Base-by-base conservation (phyloP, 2,797 vertebrate genomes). In the Kryptopterus vitreolus region DNA sequence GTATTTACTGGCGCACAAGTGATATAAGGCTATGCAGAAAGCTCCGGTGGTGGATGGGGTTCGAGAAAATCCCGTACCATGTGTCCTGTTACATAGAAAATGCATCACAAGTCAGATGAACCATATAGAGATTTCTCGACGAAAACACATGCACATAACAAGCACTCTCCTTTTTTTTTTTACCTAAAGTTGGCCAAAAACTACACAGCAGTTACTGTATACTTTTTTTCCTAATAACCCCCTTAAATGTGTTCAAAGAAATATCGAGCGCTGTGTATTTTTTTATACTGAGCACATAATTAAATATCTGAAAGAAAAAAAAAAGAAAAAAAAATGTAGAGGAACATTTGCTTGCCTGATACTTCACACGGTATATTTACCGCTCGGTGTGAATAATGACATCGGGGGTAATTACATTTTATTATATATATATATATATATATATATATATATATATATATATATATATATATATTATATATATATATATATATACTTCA, bases 351-450 rank as follows among this genome's bases (percentile, higher is more conserved):
- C 68, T 79, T 70, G 72, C 59, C 79, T 69, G 77, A 76, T 66
- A 83, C 63, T 71, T 57, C 73, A 73, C 77, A 63, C n/a, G 77
- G 59, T 59, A 57, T 57, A 57, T 57, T 81, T 78, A 79, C 74
- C 71, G 43, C 81, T 83, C 69, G 76, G 48, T 53, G 50, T 78
- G 71, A 82, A 81, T 84, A 58, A 79, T 80, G 80, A 79, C 73
- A 66, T 77, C 35, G 55, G 58, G 68, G 69, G 57, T 58, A 72
- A 76, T 24, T 4, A 46, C 11, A 31, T 82, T 82, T 81, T 58
- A 66, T n/a, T n/a, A n/a, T n/a, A n/a, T n/a, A n/a, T n/a, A n/a
- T n/a, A n/a, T n/a, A n/a, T n/a, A n/a, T n/a, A n/a, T n/a, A n/a
- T n/a, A n/a, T n/a, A n/a, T n/a, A n/a, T n/a, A n/a, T n/a, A n/a